A percentile compares a stretch with the other conserved stretches of the same genome.
Evolutionary conservation across 2,888 invertebrate genomes (phyloP).

Genomic region (Onchidella celtica): DNA sequence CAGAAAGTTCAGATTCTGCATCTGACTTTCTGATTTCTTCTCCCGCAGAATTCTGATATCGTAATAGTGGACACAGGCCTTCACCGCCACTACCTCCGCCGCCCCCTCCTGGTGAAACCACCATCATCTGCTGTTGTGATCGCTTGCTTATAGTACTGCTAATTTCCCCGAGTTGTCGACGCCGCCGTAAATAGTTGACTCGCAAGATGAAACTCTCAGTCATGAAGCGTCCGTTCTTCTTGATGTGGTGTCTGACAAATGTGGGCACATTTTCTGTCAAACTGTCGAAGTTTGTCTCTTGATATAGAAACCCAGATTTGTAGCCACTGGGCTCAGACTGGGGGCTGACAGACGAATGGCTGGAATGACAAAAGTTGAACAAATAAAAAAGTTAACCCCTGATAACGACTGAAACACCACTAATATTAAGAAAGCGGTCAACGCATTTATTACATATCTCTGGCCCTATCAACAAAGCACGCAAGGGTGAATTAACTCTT

Average conservation of each 20-base stretch:
- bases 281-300: slow-evolving; percentile 10
- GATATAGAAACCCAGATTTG: slow-evolving; percentile 23
- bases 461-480: too few relatives aligned
- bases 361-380: too few relatives aligned
- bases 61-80: too few relatives aligned
- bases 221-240: slow-evolving; percentile 45
- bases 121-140: background rate
- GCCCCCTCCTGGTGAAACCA: background rate
- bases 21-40: too few relatives aligned
- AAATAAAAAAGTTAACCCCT: too few relatives aligned
- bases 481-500: too few relatives aligned
- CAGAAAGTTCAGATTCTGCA: too few relatives aligned
- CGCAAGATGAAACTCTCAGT: slow-evolving; percentile 49
- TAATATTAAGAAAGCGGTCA: too few relatives aligned
- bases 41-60: too few relatives aligned
- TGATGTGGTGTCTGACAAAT: slow-evolving; percentile 43
- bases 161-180: slow-evolving; percentile 39
- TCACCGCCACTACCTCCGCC: too few relatives aligned
- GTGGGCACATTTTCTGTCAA: slow-evolving; percentile 38
- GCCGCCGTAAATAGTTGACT: slow-evolving; percentile 48
- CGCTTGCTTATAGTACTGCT: slow-evolving; percentile 12
- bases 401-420: too few relatives aligned
- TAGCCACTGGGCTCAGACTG: background rate
- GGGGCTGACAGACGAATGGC: background rate
- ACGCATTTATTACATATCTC: too few relatives aligned